Evolutionary conservation across 2,113 vertebrate species (phyloP).

Genomic region (Theropithecus gelada): DNA sequence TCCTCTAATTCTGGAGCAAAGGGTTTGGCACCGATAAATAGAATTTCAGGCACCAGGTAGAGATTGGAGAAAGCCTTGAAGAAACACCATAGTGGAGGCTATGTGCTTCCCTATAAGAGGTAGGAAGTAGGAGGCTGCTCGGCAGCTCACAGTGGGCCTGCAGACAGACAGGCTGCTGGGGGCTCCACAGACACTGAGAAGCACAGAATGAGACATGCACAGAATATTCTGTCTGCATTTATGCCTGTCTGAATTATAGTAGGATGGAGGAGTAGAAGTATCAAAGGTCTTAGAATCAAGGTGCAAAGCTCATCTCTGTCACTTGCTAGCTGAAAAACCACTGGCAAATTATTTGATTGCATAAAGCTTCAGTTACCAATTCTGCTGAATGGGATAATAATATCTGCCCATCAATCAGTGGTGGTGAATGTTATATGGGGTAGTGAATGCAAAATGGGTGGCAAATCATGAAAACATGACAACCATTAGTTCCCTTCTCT

Average conservation of each 20-base stretch:
- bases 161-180: background rate
- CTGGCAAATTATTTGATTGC: background rate
- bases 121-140: background rate
- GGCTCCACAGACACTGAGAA: background rate
- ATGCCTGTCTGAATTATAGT: background rate
- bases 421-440: background rate
- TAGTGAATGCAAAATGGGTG: background rate
- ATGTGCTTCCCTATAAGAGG: background rate
- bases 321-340: slow-evolving; percentile 17
- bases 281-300: background rate
- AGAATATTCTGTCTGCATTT: background rate
- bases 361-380: background rate
- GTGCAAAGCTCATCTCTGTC: background rate
- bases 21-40: background rate
- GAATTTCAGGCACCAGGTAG: background rate
- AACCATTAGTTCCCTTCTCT: background rate
- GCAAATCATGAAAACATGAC: background rate
- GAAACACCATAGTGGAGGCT: background rate
- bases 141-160: background rate
- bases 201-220: background rate
- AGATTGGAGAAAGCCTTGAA: background rate
- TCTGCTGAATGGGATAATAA: background rate
- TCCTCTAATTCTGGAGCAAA: background rate
- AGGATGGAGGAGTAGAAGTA: background rate
- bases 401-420: background rate